Percentiles rank a stretch among this genome's conserved stretches.
phyloP scores from a whole-genome alignment of 2,888 invertebrate genomes.

The Drosophila limbata region DNA sequence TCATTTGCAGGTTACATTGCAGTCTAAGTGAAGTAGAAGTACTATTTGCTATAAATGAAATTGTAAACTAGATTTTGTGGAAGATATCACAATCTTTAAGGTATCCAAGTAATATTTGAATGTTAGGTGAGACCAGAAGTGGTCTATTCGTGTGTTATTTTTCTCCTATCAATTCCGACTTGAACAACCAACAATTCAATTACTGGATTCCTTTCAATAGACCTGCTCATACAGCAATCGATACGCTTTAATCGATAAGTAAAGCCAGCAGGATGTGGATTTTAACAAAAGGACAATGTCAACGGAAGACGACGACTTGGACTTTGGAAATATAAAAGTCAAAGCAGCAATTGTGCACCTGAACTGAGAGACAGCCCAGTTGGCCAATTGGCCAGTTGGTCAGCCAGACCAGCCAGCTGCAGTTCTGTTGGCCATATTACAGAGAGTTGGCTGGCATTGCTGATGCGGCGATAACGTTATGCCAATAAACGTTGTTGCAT shows the following conservation, averaged over 20 bases:
- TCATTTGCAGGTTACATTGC: no score
- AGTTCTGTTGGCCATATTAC: conserved; percentile 1
- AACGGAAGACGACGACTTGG: background rate
- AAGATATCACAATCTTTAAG: no score
- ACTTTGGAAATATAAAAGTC: background rate
- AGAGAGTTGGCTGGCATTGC: conserved; percentile 8
- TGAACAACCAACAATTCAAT: background rate
- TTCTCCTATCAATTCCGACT: background rate
- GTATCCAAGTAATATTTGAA: no score
- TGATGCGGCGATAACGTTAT: conserved; percentile 25
- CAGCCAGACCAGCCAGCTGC: no score
- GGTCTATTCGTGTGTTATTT: background rate
- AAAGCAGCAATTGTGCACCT: conserved; percentile 4
- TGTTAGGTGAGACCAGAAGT: no score
- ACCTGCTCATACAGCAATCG: background rate
- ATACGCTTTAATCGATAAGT: background rate
- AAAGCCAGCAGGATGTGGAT: no score
- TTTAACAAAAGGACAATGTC: conserved; percentile 1
- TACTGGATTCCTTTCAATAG: background rate
- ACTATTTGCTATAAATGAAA: no score
- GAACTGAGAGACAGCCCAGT: background rate
- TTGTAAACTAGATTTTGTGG: no score
- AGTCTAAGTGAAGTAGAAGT: no score
- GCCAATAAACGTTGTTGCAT: conserved; percentile 31
- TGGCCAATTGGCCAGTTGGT: conserved; percentile 4